Percentiles rank a stretch among this genome's conserved stretches.
phyloP scores from a whole-genome alignment of 2,113 vertebrate species.

The Hirundichthys speculiger region DNA sequence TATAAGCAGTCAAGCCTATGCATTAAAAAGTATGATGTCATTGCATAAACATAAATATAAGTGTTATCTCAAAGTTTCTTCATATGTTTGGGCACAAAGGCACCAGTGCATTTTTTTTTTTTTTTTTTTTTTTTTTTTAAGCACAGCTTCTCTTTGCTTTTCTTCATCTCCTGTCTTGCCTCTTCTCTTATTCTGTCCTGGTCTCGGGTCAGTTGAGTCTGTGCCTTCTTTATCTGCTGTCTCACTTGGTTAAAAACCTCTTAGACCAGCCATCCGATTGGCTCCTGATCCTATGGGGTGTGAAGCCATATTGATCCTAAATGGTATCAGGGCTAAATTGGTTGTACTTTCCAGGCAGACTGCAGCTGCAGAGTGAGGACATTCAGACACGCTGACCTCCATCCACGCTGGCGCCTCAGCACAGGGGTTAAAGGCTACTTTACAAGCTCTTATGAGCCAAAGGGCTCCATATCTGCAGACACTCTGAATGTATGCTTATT shows the following conservation, averaged over 20 bases:
- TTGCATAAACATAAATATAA: constrained; percentile 45
- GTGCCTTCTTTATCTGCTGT: constrained; percentile 57
- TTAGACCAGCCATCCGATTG: constrained; percentile 49
- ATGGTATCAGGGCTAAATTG: constrained; percentile 70
- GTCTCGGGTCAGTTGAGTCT: constrained; percentile 38
- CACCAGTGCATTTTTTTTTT: constrained; percentile 9
- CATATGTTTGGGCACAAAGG: constrained; percentile 12
- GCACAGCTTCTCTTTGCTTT: not conserved
- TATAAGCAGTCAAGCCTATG: constrained; percentile 8
- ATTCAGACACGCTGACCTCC: constrained; percentile 58
- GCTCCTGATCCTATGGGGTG: constrained; percentile 49
- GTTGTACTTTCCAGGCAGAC: constrained; percentile 55
- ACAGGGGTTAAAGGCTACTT: constrained; percentile 54
- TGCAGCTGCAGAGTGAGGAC: constrained; percentile 60
- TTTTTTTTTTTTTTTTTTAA: not conserved
- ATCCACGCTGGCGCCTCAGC: constrained; percentile 23
- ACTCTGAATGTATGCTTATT: constrained; percentile 67
- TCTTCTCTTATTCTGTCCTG: constrained; percentile 11
- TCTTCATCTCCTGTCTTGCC: not conserved
- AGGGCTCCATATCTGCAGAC: constrained; percentile 54
- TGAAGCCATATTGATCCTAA: constrained; percentile 75
- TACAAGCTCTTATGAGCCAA: constrained; percentile 46
- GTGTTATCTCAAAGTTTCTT: constrained; percentile 21
- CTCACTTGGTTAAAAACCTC: constrained; percentile 66
- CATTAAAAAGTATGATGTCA: constrained; percentile 27